Evolutionary conservation across 2,113 vertebrate genomes (phyloP).

Genomic region (Dicentrarchus labrax): DNA sequence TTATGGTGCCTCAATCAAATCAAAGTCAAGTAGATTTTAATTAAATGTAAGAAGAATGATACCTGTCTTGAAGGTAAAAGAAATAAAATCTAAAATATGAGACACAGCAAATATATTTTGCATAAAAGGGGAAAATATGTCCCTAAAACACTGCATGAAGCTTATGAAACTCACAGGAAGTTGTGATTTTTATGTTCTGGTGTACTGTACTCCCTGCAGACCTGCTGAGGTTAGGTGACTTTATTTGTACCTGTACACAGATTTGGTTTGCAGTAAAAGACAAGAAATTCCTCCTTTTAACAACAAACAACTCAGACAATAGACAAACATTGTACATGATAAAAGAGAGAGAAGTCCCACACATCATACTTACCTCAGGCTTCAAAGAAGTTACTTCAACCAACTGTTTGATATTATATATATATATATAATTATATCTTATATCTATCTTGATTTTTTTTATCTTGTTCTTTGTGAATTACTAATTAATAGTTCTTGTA

Average conservation of each 20-base stretch:
- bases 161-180: not conserved
- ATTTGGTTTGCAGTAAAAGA: too few relatives aligned
- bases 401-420: too few relatives aligned
- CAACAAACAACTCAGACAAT: too few relatives aligned
- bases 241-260: too few relatives aligned
- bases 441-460: too few relatives aligned
- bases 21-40: not conserved
- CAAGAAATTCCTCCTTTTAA: too few relatives aligned
- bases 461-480: not conserved
- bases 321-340: not conserved
- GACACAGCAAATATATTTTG: not conserved
- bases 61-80: not conserved
- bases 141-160: not conserved
- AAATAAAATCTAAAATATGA: not conserved
- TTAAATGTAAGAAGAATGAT: not conserved
- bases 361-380: not conserved
- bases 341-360: not conserved
- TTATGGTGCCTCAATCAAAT: not conserved
- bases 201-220: not conserved
- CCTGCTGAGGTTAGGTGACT: too few relatives aligned
- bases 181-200: not conserved
- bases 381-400: not conserved
- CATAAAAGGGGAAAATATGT: not conserved
- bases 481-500: not conserved
- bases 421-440: too few relatives aligned